A percentile compares a stretch with the other conserved stretches of the same genome.
These are phyloP conservation scores for Theretra japonica DNA, from an alignment of 2,888 invertebrate species.

Conservation along the genomic window DNA sequence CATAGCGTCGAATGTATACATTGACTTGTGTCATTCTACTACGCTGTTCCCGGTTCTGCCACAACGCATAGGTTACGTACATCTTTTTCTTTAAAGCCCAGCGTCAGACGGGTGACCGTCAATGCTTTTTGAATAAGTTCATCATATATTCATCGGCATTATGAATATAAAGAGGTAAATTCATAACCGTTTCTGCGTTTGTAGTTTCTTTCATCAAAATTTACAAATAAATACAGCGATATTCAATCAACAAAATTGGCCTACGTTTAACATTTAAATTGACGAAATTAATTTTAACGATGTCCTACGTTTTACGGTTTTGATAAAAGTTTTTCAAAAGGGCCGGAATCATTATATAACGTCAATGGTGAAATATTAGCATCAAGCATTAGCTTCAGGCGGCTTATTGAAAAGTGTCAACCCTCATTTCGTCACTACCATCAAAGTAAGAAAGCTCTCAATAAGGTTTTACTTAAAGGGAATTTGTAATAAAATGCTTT, in stretches of 20 bases:
- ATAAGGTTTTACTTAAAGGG: slow-evolving; percentile 10
- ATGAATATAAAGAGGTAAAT: neutral
- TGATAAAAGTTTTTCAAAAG: slow-evolving; percentile 16
- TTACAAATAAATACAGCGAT: no score
- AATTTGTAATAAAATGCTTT: slow-evolving; percentile 15
- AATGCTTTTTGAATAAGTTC: no score
- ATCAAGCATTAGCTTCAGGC: slow-evolving; percentile 18
- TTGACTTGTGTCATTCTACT: slow-evolving; percentile 47
- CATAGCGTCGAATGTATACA: slow-evolving; percentile 59
- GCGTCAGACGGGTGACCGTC: no score
- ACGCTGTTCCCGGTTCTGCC: slow-evolving; percentile 25
- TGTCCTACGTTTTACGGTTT: neutral
- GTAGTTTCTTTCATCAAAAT: no score
- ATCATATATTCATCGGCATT: no score
- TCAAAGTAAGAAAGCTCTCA: slow-evolving; percentile 21
- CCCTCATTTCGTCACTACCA: slow-evolving; percentile 11
- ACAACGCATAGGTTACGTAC: neutral
- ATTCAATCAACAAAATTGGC: no score
- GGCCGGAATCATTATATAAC: slow-evolving; percentile 4
- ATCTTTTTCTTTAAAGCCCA: neutral
- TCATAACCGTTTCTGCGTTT: neutral
- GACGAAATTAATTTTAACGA: neutral
- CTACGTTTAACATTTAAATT: neutral
- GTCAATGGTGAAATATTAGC: slow-evolving; percentile 17
- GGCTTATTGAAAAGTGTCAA: slow-evolving; percentile 26